A percentile compares a stretch with the other conserved stretches of the same genome.
phyloP scores from a whole-genome alignment of 2,113 vertebrate species.

The Rutilus rutilus region DNA sequence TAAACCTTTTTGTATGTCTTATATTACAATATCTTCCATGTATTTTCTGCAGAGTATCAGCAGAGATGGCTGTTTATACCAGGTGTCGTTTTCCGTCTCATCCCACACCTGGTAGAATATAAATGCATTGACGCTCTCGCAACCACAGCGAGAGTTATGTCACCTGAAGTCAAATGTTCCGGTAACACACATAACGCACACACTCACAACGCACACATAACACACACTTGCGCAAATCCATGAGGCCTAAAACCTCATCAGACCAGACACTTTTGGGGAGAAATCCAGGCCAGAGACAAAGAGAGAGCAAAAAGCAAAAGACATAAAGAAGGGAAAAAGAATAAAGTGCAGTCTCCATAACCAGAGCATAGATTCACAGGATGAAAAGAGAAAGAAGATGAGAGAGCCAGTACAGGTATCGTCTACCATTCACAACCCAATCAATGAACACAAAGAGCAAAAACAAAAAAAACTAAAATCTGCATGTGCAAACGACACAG shows the following conservation, averaged over 20 bases:
- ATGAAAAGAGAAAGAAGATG: conserved; percentile 39
- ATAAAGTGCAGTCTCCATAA: conserved; percentile 31
- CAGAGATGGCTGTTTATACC: conserved; percentile 70
- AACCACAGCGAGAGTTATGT: conserved; percentile 33
- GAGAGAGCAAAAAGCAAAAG: not conserved
- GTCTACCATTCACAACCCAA: conserved; percentile 54
- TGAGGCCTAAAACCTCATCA: conserved; percentile 47
- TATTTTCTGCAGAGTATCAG: conserved; percentile 69
- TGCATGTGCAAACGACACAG: conserved; percentile 9
- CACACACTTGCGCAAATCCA: conserved; percentile 57
- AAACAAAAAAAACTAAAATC: not conserved
- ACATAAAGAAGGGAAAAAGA: not conserved
- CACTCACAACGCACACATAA: conserved; percentile 56
- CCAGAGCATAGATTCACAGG: conserved; percentile 20
- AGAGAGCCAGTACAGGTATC: conserved; percentile 27
- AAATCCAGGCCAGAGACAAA: conserved; percentile 25
- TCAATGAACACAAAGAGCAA: conserved; percentile 35
- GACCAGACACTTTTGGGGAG: conserved; percentile 21
- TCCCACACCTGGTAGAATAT: conserved; percentile 55
- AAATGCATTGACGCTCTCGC: conserved; percentile 57
- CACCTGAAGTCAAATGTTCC: conserved; percentile 57
- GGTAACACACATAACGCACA: conserved; percentile 50
- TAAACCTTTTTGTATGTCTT: conserved; percentile 70
- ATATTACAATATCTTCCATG: conserved; percentile 75
- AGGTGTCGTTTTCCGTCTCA: conserved; percentile 60